Base-by-base conservation (phyloP, 2,113 vertebrate genomes). In the Pteropus alecto region DNA sequence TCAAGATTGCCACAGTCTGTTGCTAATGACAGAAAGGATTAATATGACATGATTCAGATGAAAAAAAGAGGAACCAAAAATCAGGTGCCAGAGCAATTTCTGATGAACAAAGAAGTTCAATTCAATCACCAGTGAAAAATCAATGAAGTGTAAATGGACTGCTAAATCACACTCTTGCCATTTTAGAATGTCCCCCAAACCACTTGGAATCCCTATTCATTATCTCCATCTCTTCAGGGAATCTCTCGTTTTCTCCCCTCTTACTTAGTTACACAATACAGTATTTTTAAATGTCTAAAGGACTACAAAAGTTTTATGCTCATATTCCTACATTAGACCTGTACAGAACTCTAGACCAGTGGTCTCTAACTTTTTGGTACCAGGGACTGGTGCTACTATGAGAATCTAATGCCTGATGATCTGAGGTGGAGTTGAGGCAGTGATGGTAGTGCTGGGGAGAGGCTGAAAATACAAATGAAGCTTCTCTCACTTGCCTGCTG, bases 111-210 rank as follows among this genome's bases (percentile, higher is more conserved):
- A 68, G 22, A 82, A 73, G 41, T 83, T 93, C 65, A 92, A n/a
- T 79, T 87, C 51, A 74, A 87, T 95, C 73, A 79, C 81, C 41
- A 96, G 60, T 87, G 78, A 79, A 91, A 96, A 93, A 93, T 88
- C 82, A 86, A 48, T 91, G 58, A 65, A 38, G 12, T 79, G 24
- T 70, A 95, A 94, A 90, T 33, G 16, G 73, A 90, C 89, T 43
- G 28, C 76, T 90, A 79, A 90, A 28, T 87, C 90, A 93, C 2
- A 14, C 6, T 46, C 26, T 13, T 24, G 60, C 38, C 51, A 41
- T 60, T 48, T 70, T 21, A 48, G 51, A 63, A 70, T 54, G 63
- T 78, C 35, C 30, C n/a, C 35, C 48, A 7, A 14, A 63, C 30
- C 11, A 43, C 2, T 68, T 88, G 38, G 28, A 38, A 60, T 71